Conservation (phyloP, 2,113 vertebrate species). For the Macrotis lagotis region DNA sequence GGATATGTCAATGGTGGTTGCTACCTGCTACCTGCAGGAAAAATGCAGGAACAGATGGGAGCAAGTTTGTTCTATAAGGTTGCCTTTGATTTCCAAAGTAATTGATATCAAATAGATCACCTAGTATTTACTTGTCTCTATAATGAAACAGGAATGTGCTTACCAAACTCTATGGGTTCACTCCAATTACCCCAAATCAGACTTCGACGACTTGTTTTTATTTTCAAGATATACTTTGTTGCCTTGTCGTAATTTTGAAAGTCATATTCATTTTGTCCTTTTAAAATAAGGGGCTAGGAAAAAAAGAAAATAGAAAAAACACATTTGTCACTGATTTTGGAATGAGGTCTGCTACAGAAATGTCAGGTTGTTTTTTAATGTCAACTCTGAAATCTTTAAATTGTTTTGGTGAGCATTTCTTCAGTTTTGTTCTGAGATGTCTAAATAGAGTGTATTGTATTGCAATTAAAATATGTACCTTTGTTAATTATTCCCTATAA, state of each 20-base stretch:
- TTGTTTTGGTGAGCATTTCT: not conserved
- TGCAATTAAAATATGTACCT: not conserved
- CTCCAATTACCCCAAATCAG: conserved; percentile 74
- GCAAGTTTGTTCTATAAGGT: not conserved
- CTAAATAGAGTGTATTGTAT: not conserved
- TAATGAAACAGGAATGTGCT: not conserved
- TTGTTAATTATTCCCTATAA: not conserved
- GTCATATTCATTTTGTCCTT: not conserved
- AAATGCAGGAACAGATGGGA: not conserved
- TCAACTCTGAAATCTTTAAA: fast-evolving
- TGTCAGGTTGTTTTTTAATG: fast-evolving
- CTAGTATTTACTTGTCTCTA: not conserved
- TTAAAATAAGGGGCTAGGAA: not conserved
- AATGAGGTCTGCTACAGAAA: not conserved
- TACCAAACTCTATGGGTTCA: conserved; percentile 71
- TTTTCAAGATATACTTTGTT: conserved; percentile 56
- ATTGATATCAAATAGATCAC: not conserved
- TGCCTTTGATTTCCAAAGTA: not conserved
- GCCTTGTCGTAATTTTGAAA: conserved; percentile 56
- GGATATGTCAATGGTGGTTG: no score
- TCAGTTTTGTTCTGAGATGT: not conserved
- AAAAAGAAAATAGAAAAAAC: not conserved
- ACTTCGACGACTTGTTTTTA: not conserved
- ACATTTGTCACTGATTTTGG: fast-evolving
- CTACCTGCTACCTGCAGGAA: not conserved